Percentiles rank a stretch among this genome's conserved stretches.
phyloP scores from a whole-genome alignment of 2,888 invertebrate species.

The Glaucopsyche alexis region DNA sequence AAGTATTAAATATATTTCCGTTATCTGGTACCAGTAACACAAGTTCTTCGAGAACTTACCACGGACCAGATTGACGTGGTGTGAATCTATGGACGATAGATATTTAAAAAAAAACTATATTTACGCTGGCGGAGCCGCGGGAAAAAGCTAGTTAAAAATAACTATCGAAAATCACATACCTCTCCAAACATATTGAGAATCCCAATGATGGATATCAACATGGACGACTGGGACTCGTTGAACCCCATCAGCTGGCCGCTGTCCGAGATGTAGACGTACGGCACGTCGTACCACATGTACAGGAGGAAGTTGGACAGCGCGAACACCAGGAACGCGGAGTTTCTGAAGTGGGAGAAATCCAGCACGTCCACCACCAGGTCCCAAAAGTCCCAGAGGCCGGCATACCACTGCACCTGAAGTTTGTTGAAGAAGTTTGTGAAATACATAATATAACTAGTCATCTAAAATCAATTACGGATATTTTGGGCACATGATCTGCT shows the following conservation, averaged over 20 bases:
- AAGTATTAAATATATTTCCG: too few relatives aligned
- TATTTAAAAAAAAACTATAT: too few relatives aligned
- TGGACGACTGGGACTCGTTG: slow-evolving; percentile 86
- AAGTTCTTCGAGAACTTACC: too few relatives aligned
- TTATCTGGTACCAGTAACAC: too few relatives aligned
- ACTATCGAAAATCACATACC: slow-evolving; percentile 71
- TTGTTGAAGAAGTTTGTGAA: not conserved
- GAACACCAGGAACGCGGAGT: slow-evolving; percentile 87
- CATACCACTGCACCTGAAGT: slow-evolving; percentile 83
- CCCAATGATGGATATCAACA: slow-evolving; percentile 92
- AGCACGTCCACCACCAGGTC: slow-evolving; percentile 87
- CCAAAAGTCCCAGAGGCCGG: slow-evolving; percentile 88
- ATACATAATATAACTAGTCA: too few relatives aligned
- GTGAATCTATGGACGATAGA: too few relatives aligned
- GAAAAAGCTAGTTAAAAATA: too few relatives aligned
- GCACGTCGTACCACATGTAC: slow-evolving; percentile 96
- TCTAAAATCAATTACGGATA: too few relatives aligned
- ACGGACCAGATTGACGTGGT: too few relatives aligned
- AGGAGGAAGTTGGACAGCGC: slow-evolving; percentile 93
- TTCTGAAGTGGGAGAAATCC: slow-evolving; percentile 89
- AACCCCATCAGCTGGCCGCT: slow-evolving; percentile 86
- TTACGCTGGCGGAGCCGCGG: too few relatives aligned
- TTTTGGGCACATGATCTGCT: too few relatives aligned
- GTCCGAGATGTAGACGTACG: slow-evolving; percentile 94
- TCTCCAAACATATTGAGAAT: slow-evolving; percentile 93